These are phyloP conservation scores for Furcula furcula DNA, from an alignment of 2,888 invertebrate genomes.

Conservation along the genomic window DNA sequence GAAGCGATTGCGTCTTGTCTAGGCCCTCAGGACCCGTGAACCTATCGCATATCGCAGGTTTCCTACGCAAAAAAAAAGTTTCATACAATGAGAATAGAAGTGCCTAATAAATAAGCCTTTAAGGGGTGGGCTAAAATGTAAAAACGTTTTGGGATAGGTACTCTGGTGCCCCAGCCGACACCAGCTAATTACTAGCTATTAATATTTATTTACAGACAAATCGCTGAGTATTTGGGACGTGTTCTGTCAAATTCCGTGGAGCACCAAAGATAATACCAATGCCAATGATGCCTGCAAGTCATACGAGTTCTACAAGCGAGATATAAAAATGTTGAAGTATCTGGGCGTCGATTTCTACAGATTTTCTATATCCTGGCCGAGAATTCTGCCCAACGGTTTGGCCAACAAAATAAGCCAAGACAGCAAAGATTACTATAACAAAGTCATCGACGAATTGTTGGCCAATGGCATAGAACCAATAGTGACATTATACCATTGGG, in stretches of 20 bases:
- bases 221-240: slow-evolving; percentile 84
- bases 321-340: slow-evolving; percentile 66
- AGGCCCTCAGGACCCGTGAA: too few species aligned
- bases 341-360: slow-evolving; percentile 77
- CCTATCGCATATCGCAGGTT: too few species aligned
- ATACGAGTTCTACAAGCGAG: slow-evolving; percentile 82
- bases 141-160: too few species aligned
- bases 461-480: slow-evolving; percentile 82
- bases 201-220: slow-evolving; percentile 62
- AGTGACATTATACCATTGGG: slow-evolving; percentile 81
- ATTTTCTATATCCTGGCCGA: slow-evolving; percentile 84
- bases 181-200: too few species aligned
- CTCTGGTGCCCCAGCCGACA: too few species aligned
- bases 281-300: slow-evolving; percentile 83
- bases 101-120: too few species aligned
- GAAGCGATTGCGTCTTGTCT: too few species aligned
- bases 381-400: slow-evolving; percentile 83
- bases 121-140: too few species aligned
- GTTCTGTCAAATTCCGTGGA: slow-evolving; percentile 69
- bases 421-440: slow-evolving; percentile 84
- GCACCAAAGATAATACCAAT: slow-evolving; percentile 74
- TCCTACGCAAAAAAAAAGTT: too few species aligned
- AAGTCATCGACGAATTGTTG: slow-evolving; percentile 82
- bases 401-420: slow-evolving; percentile 75
- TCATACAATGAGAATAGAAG: too few species aligned